Evolutionary conservation across 1,140 invertebrate species (phyloP).

Genomic region (Drosophila neocordata): DNA sequence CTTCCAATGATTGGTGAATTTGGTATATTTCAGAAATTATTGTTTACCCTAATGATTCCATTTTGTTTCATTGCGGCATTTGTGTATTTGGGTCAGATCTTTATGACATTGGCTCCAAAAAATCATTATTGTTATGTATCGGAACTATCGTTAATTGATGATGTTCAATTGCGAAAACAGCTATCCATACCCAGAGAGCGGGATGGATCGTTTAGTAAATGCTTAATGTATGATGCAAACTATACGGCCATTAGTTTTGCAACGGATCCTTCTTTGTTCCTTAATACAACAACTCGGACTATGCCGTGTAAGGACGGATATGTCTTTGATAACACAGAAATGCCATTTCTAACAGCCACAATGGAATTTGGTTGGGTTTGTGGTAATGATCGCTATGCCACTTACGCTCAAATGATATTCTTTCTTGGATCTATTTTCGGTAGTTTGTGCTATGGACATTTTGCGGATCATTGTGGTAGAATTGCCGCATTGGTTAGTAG

Average conservation of each 20-base stretch:
- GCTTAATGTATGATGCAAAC: conserved; percentile 88
- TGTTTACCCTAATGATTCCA: conserved; percentile 92
- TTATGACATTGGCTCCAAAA: conserved; percentile 90
- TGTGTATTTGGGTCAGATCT: conserved; percentile 93
- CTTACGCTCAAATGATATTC: conserved; percentile 90
- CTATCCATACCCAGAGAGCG: conserved; percentile 86
- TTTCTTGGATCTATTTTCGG: conserved; percentile 93
- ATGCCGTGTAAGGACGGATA: conserved; percentile 87
- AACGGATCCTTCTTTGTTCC: conserved; percentile 78
- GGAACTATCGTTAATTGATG: conserved; percentile 82
- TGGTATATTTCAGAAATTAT: conserved; percentile 91
- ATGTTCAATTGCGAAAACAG: conserved; percentile 38
- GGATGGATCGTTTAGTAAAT: conserved; percentile 85
- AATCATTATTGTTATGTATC: conserved; percentile 90
- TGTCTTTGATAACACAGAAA: conserved; percentile 87
- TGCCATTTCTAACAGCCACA: conserved; percentile 89
- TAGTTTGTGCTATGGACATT: conserved; percentile 91
- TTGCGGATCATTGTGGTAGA: conserved; percentile 91
- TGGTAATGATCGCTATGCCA: conserved; percentile 87
- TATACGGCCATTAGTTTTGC: conserved; percentile 84
- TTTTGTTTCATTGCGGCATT: conserved; percentile 92
- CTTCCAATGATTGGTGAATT: conserved; percentile 93
- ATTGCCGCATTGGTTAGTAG: conserved; percentile 91
- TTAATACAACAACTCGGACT: conserved; percentile 86
- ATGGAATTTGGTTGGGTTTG: conserved; percentile 93